Base-by-base conservation (phyloP, 2,888 invertebrate genomes). In the Smittia aterrima region DNA sequence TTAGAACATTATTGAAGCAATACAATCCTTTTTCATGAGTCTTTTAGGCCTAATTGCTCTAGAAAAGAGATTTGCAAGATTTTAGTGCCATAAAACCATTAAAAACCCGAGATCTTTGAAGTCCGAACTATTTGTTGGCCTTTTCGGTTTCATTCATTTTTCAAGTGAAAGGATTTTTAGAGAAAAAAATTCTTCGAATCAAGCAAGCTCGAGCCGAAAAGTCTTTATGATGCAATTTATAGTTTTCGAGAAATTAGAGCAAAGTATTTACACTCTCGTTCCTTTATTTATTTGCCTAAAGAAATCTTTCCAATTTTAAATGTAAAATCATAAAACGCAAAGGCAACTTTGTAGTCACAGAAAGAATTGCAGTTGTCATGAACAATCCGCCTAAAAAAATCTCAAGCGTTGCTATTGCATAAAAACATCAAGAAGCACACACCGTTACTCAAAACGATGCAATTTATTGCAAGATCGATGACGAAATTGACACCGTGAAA, bases 91-190 rank as follows among this genome's bases (percentile, higher is more conserved):
- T 71, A 71, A 71, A 71, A 54, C 70, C 16, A 71, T 71, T 71
- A 71, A 68, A 53, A n/a, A n/a, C 24, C 7, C 13, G 11, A 47
- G 47, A 58, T 71, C 40, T 71, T 32, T 54, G 53, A 16, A 16
- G 18, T 32, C 27, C 25, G n/a, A 54, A 71, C 47, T 71, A 53
- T 54, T 71, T 71, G 53, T 53, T 71, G 70, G 20, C 54, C 18
- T 71, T 66, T 67, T 67, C 67, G 68, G 68, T 53, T 71, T 53
- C 70, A 71, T 71, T 71, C 70, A 71, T 54, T 54, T 53, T 24
- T 47, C 25, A 16, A 27, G 18, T 22, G 22, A 22, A 58, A 58
- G 58, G 22, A 58, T 58, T 58, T 58, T 22, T 47, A 47, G n/a
- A 47, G n/a, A 47, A 18, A 4, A 2, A 18, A 7, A 7, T 58